Evolutionary conservation across 2,888 invertebrate species (phyloP).

Genomic region (Ochropacha duplaris): DNA sequence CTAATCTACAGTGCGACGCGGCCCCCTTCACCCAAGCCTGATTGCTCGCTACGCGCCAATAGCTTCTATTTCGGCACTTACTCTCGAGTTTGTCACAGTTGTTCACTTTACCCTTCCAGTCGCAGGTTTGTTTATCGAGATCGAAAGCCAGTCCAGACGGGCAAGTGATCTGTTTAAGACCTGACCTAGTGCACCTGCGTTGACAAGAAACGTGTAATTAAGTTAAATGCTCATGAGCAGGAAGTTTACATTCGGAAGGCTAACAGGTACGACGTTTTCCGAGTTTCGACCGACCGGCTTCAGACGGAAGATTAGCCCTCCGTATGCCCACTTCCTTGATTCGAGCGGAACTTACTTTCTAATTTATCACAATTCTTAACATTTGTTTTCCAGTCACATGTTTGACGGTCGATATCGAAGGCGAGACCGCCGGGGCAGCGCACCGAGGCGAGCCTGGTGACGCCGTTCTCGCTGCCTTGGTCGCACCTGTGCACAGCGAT

Average conservation of each 20-base stretch:
- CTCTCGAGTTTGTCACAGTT: conserved; percentile 98
- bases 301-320: conserved; percentile 68
- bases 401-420: conserved; percentile 97
- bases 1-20: conserved; percentile 79
- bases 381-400: conserved; percentile 98
- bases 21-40: conserved; percentile 79
- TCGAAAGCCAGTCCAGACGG: conserved; percentile 98
- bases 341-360: conserved; percentile 92
- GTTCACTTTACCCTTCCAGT: conserved; percentile 99
- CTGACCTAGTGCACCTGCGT: conserved; percentile 95
- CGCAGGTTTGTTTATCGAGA: conserved; percentile 98
- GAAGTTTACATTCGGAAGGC: conserved; percentile 76
- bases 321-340: conserved; percentile 71
- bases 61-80: conserved; percentile 87
- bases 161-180: conserved; percentile 98
- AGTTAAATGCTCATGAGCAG: conserved; percentile 61
- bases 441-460: conserved; percentile 93
- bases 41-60: conserved; percentile 77
- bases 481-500: conserved; percentile 91
- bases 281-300: conserved; percentile 41
- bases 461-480: conserved; percentile 93
- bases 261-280: conserved; percentile 45
- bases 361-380: conserved; percentile 97
- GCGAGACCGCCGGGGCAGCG: conserved; percentile 95
- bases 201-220: conserved; percentile 81